Conservation (phyloP, 2,888 invertebrate species). For the Cheiracanthium punctorium region DNA sequence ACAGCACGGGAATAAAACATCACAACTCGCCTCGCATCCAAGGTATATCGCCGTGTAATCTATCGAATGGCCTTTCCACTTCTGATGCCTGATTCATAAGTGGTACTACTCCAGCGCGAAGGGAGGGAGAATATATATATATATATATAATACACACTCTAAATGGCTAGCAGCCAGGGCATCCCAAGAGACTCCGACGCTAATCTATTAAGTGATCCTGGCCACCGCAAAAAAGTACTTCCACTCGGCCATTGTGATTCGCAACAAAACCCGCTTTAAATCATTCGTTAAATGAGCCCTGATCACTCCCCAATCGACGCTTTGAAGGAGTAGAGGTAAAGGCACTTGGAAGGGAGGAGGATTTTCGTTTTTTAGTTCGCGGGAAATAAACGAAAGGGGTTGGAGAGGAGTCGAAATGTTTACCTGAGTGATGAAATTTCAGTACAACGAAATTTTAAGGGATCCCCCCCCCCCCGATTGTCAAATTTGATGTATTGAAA, state of each 20-base stretch:
- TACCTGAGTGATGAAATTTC: too few species aligned
- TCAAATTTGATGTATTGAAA: too few species aligned
- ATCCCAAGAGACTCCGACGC: slow-evolving; percentile 19
- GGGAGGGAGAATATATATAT: too few species aligned
- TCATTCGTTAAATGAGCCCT: slow-evolving; percentile 54
- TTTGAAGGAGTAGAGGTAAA: background rate
- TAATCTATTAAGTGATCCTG: slow-evolving; percentile 67
- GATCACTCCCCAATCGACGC: slow-evolving; percentile 55
- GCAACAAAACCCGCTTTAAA: slow-evolving; percentile 61
- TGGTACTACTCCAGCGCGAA: background rate
- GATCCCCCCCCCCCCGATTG: too few species aligned
- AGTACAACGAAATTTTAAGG: too few species aligned
- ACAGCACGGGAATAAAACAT: slow-evolving; percentile 6
- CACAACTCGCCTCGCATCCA: slow-evolving; percentile 8
- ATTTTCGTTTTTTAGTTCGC: too few species aligned
- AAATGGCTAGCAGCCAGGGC: slow-evolving; percentile 44
- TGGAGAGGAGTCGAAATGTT: too few species aligned
- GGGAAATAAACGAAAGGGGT: background rate
- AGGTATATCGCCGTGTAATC: slow-evolving; percentile 23
- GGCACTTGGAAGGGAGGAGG: background rate
- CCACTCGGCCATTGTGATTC: slow-evolving; percentile 56
- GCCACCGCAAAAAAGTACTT: slow-evolving; percentile 51
- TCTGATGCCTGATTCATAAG: slow-evolving; percentile 36
- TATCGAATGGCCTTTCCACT: slow-evolving; percentile 27
- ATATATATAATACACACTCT: background rate